Evolutionary conservation across 2,113 vertebrate genomes (phyloP), one percentile per base, ranked within the genome.

Genomic region (Euleptes europaea): DNA sequence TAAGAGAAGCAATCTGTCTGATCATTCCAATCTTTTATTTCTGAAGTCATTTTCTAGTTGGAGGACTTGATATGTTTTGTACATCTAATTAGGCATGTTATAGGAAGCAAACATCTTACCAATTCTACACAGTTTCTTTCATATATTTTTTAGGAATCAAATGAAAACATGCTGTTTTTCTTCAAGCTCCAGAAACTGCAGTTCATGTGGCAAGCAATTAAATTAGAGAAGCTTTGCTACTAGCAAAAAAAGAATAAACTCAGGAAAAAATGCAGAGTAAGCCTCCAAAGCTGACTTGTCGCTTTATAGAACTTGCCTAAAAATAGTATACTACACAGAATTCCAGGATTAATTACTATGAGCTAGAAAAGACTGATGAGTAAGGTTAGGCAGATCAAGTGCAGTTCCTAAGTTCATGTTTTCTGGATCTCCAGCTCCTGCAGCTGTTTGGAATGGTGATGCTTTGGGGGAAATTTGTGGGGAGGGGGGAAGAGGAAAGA

Each of bases 171-270:
- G 67, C 60, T 40, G 80, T 54, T 83, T 90, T 87, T 47, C 49
- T 87, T 80, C 73, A 82, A 82, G 49, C 83, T 82, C 54, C 82
- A 80, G 63, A 40, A 86, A 90, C 87, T 89, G 60, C 78, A 38
- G 89, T 88, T 88, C 86, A 35, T 19, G n/a, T 35, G n/a, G 33
- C 19, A 83, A 76, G 44, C 21, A 83, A 51, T 1, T 90, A 90
- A n/a, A 73, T 89, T 81, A 81, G 84, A 91, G n/a, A 86, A 33
- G 26, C 31, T 57, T 89, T 80, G 73, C 82, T 90, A 88, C 63
- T 38, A 70, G 81, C 60, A 77, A 66, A 75, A 82, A 47, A 31
- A 78, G 78, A 88, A 88, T 86, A 54, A 54, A 26, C 13, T 82
- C n/a, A 23, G 31, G 26, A 6, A 8, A 35, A 44, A 70, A 78